Conservation (phyloP, 2,113 vertebrate species). For the Laticauda colubrina region DNA sequence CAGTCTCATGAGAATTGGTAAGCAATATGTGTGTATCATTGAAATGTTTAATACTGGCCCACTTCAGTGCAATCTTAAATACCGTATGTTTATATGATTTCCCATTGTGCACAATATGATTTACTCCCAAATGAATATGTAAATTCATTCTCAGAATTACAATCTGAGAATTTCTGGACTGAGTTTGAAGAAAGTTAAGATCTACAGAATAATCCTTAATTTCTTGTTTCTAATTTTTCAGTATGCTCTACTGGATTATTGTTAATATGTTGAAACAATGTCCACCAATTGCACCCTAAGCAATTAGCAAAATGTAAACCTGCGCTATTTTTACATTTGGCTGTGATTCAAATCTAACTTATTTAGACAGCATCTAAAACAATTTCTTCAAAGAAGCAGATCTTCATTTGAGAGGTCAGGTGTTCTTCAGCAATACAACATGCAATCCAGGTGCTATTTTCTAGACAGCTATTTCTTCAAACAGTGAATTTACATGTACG, state of each 20-base stretch:
- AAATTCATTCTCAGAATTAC: background rate
- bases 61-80: background rate
- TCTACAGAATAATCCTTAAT: no score
- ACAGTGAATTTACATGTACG: background rate
- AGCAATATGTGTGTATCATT: background rate
- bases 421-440: background rate
- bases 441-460: constrained; percentile 5
- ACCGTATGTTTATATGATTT: background rate
- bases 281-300: background rate
- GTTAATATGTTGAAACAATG: background rate
- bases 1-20: background rate
- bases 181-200: background rate
- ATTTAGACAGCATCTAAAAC: background rate
- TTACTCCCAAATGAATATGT: background rate
- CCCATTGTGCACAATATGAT: background rate
- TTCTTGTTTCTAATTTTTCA: background rate
- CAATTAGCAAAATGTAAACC: background rate
- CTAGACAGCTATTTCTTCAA: background rate
- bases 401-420: background rate
- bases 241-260: background rate
- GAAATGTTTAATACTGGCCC: background rate
- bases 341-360: background rate
- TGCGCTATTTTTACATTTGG: background rate
- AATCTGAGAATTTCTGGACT: background rate
- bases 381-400: background rate